Percentiles rank a stretch among this genome's conserved stretches.
These are phyloP conservation scores for Hemitrygon akajei DNA, from an alignment of 2,797 vertebrate genomes.

Conservation along the genomic window DNA sequence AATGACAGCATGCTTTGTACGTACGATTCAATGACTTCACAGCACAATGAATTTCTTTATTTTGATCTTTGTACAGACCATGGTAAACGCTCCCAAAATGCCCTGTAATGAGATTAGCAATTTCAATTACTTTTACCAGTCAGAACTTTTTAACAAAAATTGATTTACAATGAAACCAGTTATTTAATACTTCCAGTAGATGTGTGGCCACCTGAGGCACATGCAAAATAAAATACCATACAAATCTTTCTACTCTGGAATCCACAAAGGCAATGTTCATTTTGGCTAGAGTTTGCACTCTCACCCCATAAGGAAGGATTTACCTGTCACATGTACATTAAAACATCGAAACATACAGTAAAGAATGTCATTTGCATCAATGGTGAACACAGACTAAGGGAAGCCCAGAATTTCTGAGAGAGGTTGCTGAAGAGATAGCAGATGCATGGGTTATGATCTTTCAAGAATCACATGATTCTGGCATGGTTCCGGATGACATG, in stretches of 20 bases:
- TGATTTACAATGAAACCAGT: not conserved
- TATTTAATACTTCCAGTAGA: not conserved
- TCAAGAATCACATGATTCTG: too few species aligned
- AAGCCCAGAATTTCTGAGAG: too few species aligned
- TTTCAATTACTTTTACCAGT: not conserved
- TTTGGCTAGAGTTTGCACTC: not conserved
- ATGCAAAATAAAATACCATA: not conserved
- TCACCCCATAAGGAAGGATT: not conserved
- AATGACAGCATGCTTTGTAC: constrained; percentile 45
- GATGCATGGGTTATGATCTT: too few species aligned
- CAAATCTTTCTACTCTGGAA: not conserved
- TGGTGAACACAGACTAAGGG: too few species aligned
- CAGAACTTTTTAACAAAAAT: not conserved
- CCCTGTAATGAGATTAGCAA: constrained; percentile 56
- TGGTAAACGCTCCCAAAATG: constrained; percentile 96
- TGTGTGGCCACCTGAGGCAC: not conserved
- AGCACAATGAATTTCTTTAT: constrained; percentile 77
- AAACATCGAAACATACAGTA: too few species aligned
- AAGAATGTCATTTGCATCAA: too few species aligned
- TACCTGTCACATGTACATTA: too few species aligned
- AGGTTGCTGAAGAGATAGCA: too few species aligned
- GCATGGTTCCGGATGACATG: too few species aligned
- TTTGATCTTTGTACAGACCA: constrained; percentile 72
- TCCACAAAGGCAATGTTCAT: too few species aligned
- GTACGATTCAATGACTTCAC: constrained; percentile 91